Evolutionary conservation across 2,113 vertebrate species (phyloP), one percentile per base, ranked within the genome.

Genomic region (Microtus pennsylvanicus): DNA sequence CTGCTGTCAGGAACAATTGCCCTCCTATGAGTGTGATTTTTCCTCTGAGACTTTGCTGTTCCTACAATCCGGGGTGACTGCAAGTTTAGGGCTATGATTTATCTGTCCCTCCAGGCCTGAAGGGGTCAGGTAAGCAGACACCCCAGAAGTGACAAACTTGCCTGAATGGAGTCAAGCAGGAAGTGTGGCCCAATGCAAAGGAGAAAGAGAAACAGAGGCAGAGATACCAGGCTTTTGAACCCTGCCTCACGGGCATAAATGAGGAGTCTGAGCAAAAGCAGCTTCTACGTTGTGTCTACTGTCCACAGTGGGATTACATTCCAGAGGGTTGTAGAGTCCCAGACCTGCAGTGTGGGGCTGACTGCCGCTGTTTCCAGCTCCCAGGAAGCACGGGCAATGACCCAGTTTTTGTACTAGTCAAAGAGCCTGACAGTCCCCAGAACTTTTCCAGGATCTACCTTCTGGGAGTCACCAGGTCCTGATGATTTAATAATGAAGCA

Each of bases 321-420:
- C 61, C 45, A 3, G 72, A 45, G 3, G n/a, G 58, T 45, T 14
- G 28, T 10, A 65, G 81, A 5, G 8, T 1, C 38, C 80, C 38
- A 65, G 58, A 45, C 92, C 87, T 0, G 3, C 45, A 17, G n/a
- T 67, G 30, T 87, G 45, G 65, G 61, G 2, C 0, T 90, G 94
- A 47, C 86, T 3, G n/a, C 8, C 0, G 24, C 65, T 74, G 55
- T 22, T 26, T 4, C 45, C 30, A 2, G 0, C 28, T 89, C 21
- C 75, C 86, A 19, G 92, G 86, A 96, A 95, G 35, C 91, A 6
- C 58, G 70, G 67, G 16, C 3, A 26, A 24, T 30, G 80, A 45
- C 91, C 98, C 93, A 94, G 77, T 97, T 97, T 97, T 98, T 97
- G 96, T 87, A 98, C 85, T 26, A 95, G 9, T 90, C 91, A 95